phyloP scores from a whole-genome alignment of 2,113 vertebrate genomes.

The Xerus inauris region DNA sequence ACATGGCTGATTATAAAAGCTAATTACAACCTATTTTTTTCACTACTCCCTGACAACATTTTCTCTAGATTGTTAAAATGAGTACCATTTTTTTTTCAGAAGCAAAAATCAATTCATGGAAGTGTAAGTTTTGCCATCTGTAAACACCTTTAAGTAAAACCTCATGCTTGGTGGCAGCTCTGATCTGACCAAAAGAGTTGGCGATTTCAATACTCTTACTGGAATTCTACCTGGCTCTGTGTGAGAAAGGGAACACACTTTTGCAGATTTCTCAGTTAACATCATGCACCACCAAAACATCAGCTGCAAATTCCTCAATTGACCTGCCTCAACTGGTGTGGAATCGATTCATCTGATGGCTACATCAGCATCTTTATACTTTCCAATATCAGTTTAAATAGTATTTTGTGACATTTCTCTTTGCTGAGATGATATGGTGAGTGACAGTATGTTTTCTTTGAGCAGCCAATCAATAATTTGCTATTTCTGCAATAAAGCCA shows the following conservation, averaged over 20 bases:
- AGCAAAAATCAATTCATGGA: background rate
- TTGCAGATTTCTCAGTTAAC: background rate
- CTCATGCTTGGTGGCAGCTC: background rate
- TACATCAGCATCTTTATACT: background rate
- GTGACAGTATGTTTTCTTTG: conserved; percentile 28
- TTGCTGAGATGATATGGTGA: background rate
- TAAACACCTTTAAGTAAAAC: conserved; percentile 47
- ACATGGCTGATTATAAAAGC: background rate
- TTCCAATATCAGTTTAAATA: background rate
- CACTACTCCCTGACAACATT: background rate
- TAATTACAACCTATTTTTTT: background rate
- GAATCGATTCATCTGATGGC: background rate
- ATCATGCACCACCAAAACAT: background rate
- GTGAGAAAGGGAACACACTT: conserved; percentile 33
- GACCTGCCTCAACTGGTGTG: background rate
- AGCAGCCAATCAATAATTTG: background rate
- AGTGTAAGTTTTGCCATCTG: background rate
- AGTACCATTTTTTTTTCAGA: conserved; percentile 34
- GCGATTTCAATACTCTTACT: background rate
- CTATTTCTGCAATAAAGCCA: conserved; percentile 41
- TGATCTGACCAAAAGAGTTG: conserved; percentile 23
- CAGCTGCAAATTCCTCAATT: background rate
- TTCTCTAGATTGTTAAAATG: conserved; percentile 41
- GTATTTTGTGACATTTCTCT: background rate
- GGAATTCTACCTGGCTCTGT: background rate